phyloP scores from a whole-genome alignment of 2,113 vertebrate genomes.

The Sapayoa aenigma region DNA sequence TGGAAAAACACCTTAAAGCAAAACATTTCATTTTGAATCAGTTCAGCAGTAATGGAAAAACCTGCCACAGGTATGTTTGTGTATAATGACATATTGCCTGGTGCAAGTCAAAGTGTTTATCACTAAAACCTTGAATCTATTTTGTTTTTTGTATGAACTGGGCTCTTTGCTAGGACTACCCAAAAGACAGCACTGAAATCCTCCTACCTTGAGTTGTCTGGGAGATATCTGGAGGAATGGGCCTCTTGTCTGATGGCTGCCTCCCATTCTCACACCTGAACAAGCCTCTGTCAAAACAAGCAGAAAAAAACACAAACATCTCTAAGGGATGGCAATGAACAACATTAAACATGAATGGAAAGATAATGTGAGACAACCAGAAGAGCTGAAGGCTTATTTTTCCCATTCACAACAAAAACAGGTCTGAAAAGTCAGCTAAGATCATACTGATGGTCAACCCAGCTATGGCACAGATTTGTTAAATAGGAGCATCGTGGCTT shows the following conservation, averaged over 20 bases:
- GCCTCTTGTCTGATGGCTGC: neutral
- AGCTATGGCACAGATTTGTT: neutral
- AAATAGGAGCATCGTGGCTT: neutral
- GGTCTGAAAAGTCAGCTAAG: neutral
- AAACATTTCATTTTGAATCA: neutral
- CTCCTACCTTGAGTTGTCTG: neutral
- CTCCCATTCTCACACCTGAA: neutral
- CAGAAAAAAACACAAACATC: neutral
- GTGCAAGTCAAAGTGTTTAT: neutral
- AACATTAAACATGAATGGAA: neutral
- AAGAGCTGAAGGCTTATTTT: neutral
- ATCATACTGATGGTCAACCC: neutral
- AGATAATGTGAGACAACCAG: neutral
- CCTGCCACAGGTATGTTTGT: neutral
- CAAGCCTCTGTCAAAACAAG: neutral
- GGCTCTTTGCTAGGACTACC: neutral
- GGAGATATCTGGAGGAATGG: neutral
- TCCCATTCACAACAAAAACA: neutral
- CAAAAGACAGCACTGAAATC: neutral
- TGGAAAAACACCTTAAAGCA: neutral
- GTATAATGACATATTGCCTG: neutral
- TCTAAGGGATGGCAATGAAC: neutral
- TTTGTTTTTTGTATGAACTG: neutral
- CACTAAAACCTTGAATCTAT: neutral
- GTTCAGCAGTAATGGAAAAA: neutral